Conservation (phyloP, 1,140 invertebrate genomes). For the Drosophila suzukii region DNA sequence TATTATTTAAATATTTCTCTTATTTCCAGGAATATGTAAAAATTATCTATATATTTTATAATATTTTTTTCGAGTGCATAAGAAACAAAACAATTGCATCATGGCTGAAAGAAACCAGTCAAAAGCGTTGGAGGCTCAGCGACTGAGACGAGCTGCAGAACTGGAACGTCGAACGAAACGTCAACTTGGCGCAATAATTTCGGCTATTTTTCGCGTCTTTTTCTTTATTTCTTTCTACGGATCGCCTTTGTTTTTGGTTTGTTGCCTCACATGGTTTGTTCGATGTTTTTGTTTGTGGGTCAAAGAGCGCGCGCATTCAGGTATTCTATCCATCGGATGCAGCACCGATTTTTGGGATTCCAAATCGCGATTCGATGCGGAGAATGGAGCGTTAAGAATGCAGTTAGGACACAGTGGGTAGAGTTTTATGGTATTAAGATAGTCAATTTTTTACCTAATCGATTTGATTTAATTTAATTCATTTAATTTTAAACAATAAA, state of each 20-base stretch:
- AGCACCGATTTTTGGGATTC: constrained; percentile 6
- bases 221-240: constrained; percentile 21
- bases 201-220: constrained; percentile 48
- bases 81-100: constrained; percentile 62
- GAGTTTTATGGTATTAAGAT: background rate
- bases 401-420: constrained; percentile 16
- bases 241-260: constrained; percentile 8
- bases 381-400: constrained; percentile 14
- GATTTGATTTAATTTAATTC: too few relatives aligned
- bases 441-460: too few relatives aligned
- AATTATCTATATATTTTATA: background rate
- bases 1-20: too few relatives aligned
- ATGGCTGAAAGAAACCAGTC: constrained; percentile 65
- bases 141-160: constrained; percentile 50
- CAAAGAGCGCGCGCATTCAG: constrained; percentile 36
- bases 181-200: constrained; percentile 72
- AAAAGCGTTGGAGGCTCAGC: constrained; percentile 38
- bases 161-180: constrained; percentile 58
- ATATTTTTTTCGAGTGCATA: constrained; percentile 2
- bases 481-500: too few relatives aligned
- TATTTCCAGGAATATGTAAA: too few relatives aligned
- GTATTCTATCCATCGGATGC: constrained; percentile 26
- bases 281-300: constrained; percentile 56
- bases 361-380: constrained; percentile 5
- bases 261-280: constrained; percentile 20